These are phyloP conservation scores for Zhuqinia jingwanae DNA, from an alignment of 2,888 invertebrate genomes.

Conservation along the genomic window DNA sequence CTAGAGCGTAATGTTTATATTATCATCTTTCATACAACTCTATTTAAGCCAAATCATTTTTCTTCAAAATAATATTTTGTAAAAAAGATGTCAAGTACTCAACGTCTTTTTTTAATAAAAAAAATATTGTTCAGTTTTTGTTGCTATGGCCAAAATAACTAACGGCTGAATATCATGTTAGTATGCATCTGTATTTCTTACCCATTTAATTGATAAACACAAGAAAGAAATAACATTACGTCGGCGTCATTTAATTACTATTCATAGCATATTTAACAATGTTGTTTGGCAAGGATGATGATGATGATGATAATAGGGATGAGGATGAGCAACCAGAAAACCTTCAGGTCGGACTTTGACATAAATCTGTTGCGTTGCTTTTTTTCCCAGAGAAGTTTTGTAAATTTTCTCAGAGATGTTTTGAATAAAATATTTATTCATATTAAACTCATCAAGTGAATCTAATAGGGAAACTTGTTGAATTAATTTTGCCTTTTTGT, in stretches of 20 bases:
- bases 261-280: neutral
- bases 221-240: neutral
- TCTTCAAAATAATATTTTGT: no score
- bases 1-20: no score
- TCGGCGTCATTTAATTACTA: slow-evolving; percentile 12
- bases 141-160: neutral
- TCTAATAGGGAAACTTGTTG: slow-evolving; percentile 21
- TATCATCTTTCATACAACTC: no score
- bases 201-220: slow-evolving; percentile 4
- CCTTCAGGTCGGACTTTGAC: neutral
- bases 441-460: neutral
- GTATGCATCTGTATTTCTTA: neutral
- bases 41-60: no score
- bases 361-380: neutral
- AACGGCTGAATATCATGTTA: neutral
- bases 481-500: neutral
- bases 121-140: neutral
- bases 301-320: neutral
- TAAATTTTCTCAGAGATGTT: slow-evolving; percentile 34
- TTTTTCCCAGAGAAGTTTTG: neutral
- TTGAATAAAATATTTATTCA: slow-evolving; percentile 39
- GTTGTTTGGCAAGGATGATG: neutral
- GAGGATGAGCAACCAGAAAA: neutral
- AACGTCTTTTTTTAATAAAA: neutral
- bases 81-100: no score